Evolutionary conservation across 1,140 invertebrate genomes (phyloP).

Genomic region (Meteorus sp.): DNA sequence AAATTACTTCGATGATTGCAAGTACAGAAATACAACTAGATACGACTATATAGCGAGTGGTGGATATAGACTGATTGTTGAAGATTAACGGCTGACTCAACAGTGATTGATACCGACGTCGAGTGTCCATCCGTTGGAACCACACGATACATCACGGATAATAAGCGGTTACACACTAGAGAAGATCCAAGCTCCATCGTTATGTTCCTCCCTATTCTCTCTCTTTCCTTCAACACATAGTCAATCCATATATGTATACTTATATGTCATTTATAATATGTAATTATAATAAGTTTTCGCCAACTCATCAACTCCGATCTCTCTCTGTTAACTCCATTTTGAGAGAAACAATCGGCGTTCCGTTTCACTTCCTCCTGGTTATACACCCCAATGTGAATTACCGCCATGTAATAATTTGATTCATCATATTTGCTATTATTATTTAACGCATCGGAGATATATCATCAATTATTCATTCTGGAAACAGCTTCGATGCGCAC

Average conservation of each 20-base stretch:
- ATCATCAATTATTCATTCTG: too few species aligned
- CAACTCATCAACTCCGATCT: constrained; percentile 7
- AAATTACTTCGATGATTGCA: neutral
- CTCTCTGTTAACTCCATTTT: too few species aligned
- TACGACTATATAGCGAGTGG: constrained; percentile 13
- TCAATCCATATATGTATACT: too few species aligned
- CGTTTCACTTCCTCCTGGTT: too few species aligned
- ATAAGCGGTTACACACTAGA: constrained; percentile 30
- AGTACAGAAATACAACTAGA: neutral
- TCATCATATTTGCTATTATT: too few species aligned
- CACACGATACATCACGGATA: constrained; percentile 40
- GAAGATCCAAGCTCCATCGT: neutral
- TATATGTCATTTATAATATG: too few species aligned
- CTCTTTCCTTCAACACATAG: neutral
- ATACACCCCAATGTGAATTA: too few species aligned
- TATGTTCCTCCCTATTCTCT: neutral
- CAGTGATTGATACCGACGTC: constrained; percentile 41
- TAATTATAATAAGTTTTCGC: constrained; percentile 11
- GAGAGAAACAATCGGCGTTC: too few species aligned
- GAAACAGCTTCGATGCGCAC: too few species aligned
- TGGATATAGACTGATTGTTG: neutral
- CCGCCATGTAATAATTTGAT: too few species aligned
- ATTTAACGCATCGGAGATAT: too few species aligned
- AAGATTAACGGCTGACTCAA: constrained; percentile 32
- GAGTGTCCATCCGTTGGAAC: constrained; percentile 22